A percentile compares a stretch with the other conserved stretches of the same genome.
phyloP scores from a whole-genome alignment of 2,797 vertebrate species.

The Rhynchonycteris naso region DNA sequence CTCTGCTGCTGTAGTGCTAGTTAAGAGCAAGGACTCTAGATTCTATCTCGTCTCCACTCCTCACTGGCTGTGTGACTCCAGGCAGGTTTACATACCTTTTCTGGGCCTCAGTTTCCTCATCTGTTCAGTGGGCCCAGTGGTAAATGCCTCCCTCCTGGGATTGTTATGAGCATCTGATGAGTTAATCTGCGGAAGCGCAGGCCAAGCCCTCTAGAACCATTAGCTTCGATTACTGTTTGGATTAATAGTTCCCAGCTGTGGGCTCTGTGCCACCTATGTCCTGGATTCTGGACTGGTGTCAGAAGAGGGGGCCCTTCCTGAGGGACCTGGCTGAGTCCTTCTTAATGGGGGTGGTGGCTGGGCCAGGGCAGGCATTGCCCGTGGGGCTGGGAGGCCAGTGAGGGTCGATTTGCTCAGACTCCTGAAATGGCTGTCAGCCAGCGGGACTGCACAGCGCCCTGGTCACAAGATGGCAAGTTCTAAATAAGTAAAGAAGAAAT shows the following conservation, averaged over 20 bases:
- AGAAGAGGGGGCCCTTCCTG: neutral
- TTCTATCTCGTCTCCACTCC: neutral
- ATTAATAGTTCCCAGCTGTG: neutral
- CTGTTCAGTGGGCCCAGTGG: neutral
- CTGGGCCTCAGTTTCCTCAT: neutral
- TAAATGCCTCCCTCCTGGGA: neutral
- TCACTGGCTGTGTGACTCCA: neutral
- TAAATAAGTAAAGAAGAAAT: neutral
- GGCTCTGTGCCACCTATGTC: neutral
- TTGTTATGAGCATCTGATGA: rapidly evolving
- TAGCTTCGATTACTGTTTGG: rapidly evolving
- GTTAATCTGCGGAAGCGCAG: neutral
- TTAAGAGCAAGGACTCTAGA: neutral
- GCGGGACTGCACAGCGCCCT: neutral
- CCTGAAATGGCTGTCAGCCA: neutral
- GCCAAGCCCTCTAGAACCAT: neutral
- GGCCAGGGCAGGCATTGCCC: neutral
- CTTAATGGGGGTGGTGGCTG: rapidly evolving
- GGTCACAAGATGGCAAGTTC: neutral
- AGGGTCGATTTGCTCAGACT: neutral
- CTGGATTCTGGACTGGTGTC: neutral
- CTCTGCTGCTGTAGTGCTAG: neutral
- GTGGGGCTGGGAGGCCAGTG: neutral
- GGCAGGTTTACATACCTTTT: neutral
- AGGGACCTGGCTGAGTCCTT: neutral